These are phyloP conservation scores for Heliconius erato DNA, from an alignment of 2,888 invertebrate genomes.

Conservation along the genomic window DNA sequence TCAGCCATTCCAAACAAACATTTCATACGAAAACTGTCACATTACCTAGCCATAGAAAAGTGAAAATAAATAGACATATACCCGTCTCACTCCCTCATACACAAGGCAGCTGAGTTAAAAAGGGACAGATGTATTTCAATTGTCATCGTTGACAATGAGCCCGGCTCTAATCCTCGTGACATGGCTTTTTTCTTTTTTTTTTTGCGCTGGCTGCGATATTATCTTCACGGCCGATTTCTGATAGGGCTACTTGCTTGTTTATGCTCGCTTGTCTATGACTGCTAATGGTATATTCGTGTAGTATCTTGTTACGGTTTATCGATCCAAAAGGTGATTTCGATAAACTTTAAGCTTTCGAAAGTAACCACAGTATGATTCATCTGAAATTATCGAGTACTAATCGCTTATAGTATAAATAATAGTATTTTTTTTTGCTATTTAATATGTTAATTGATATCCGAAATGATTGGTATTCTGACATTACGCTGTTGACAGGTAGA, in stretches of 20 bases:
- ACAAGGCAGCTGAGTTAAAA: slow-evolving; percentile 59
- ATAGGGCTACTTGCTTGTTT: slow-evolving; percentile 78
- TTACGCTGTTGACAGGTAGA: slow-evolving; percentile 34
- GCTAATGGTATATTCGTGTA: slow-evolving; percentile 82
- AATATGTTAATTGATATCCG: slow-evolving; percentile 34
- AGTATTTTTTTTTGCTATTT: slow-evolving; percentile 25
- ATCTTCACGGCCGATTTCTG: slow-evolving; percentile 75
- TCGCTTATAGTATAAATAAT: slow-evolving; percentile 30
- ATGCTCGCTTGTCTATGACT: slow-evolving; percentile 69
- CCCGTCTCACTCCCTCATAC: slow-evolving; percentile 65
- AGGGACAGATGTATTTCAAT: slow-evolving; percentile 77
- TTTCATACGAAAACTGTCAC: slow-evolving; percentile 84
- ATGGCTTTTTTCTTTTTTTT: slow-evolving; percentile 74
- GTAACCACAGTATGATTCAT: slow-evolving; percentile 49
- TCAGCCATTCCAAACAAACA: slow-evolving; percentile 81
- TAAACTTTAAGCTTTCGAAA: slow-evolving; percentile 58
- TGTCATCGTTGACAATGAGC: slow-evolving; percentile 79
- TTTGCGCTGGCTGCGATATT: slow-evolving; percentile 66
- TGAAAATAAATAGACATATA: slow-evolving; percentile 78
- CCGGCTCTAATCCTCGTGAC: slow-evolving; percentile 81
- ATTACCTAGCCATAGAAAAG: slow-evolving; percentile 79
- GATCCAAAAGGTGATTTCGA: slow-evolving; percentile 57
- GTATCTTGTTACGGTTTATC: slow-evolving; percentile 73
- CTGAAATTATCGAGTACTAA: slow-evolving; percentile 39
- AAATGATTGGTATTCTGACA: slow-evolving; percentile 27